Evolutionary conservation across 2,113 vertebrate species (phyloP), one percentile per base, ranked within the genome.

Genomic region (Larimichthys polyactis): DNA sequence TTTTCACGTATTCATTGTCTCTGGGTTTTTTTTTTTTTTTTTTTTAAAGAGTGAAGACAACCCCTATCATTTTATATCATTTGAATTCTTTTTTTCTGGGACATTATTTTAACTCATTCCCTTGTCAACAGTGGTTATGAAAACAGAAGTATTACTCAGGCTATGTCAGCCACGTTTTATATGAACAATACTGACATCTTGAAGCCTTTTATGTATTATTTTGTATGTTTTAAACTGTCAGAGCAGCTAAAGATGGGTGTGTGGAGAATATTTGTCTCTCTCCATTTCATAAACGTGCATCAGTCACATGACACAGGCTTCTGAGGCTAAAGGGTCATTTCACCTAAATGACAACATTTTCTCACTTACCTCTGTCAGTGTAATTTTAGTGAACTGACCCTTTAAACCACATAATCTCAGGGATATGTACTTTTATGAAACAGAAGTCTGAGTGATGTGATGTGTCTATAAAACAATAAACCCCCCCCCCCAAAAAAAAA

Each of bases 41-140:
- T 92, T 87, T 86, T 82, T 0, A 24, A 24, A 90, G 85, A 92
- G 92, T 94, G 91, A 88, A 83, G 77, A 82, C 65, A 48, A 71
- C n/a, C 4, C 54, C 65, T 51, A 40, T 82, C 49, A 60, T 87
- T 89, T 87, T 82, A 63, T 68, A 87, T 70, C 70, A 55, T 75
- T 84, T 75, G 15, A 57, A 29, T 71, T 12, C 12, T 46, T 46
- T 46, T 46, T 46, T 74, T 62, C 81, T 78, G 66, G 27, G 40
- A 75, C 63, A 52, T 75, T 36, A 79, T 78, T 81, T 69, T 66
- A 77, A 87, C 57, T 82, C 63, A 60, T 86, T 89, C 63, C 71
- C 51, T 83, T 81, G 79, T 89, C 69, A 69, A 72, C 68, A 11
- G 19, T 72, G 54, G 59, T 81, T 66, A 73, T 66, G 51, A 62